Conservation (phyloP, 2,888 invertebrate genomes). For the Stenodema calcarata region DNA sequence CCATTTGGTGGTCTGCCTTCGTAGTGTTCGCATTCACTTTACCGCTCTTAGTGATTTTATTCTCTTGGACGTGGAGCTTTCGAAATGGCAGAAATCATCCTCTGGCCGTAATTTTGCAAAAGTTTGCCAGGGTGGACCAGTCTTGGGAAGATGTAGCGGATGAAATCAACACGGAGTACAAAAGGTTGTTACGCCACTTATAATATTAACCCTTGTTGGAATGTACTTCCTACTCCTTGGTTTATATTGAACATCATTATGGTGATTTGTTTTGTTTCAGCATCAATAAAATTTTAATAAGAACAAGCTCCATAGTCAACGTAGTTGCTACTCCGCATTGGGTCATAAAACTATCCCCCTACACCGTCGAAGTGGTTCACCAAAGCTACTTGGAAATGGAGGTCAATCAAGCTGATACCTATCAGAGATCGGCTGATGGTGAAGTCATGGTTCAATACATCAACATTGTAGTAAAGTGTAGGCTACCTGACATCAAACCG, state of each 20-base stretch:
- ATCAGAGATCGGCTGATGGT: constrained; percentile 72
- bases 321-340: constrained; percentile 84
- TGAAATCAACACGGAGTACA: constrained; percentile 76
- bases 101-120: constrained; percentile 70
- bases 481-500: constrained; percentile 55
- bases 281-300: constrained; percentile 74
- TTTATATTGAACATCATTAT: not conserved
- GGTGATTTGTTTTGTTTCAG: constrained; percentile 63
- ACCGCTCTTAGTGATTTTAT: constrained; percentile 64
- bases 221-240: not conserved
- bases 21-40: constrained; percentile 63
- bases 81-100: constrained; percentile 78
- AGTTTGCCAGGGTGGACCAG: constrained; percentile 70
- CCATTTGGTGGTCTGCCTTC: constrained; percentile 62
- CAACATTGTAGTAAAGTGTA: constrained; percentile 70
- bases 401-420: constrained; percentile 75
- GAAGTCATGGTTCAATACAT: constrained; percentile 80
- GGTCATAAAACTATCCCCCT: constrained; percentile 83
- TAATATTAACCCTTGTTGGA: too few relatives aligned
- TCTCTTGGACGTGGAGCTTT: constrained; percentile 71
- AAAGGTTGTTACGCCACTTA: constrained; percentile 73
- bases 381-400: constrained; percentile 80
- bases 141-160: constrained; percentile 75
- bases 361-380: constrained; percentile 75
- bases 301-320: constrained; percentile 72